Evolutionary conservation across 2,797 vertebrate genomes (phyloP), one percentile per base, ranked within the genome.

Genomic region (Gymnocypris eckloni): DNA sequence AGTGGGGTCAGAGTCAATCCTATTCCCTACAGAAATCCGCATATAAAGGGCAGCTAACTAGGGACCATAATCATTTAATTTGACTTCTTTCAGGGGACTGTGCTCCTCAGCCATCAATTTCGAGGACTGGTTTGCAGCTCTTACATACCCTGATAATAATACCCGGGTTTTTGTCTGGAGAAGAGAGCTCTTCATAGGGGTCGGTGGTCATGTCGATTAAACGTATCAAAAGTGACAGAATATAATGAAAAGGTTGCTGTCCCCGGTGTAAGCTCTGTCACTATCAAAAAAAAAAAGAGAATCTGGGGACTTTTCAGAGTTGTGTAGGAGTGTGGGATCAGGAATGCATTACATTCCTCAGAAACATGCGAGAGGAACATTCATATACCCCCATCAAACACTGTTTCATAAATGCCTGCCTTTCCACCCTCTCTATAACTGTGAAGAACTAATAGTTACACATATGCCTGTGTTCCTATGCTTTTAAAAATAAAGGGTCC

Each of bases 11-110:
- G 93, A 92, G 93, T 94, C 91, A 91, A 91, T 94, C 88, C 88
- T 92, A 95, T 93, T 96, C 92, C 95, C 96, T 93, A 93, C 94
- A 94, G 95, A 90, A 95, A 90, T 92, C 92, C 92, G 92, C 96
- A 95, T 94, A 97, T 95, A 95, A 96, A 95, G 96, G 93, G 86
- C 91, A 95, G 93, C 93, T 97, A 96, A 97, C 95, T 93, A 96
- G 94, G 91, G 92, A 90, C 92, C 91, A 92, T 67, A 86, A 95
- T 95, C 95, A 94, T 94, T 96, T 97, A 96, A 97, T 97, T 96
- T 96, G 95, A 94, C 94, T 95, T 92, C 94, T 94, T 94, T 91
- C 92, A 92, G 94, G 86, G 70, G 91, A 94, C 80, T 91, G 89
- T 91, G 64, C 90, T 89, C 90, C 92, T 88, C 83, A 91, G 92